Conservation (phyloP, 2,113 vertebrate genomes). For the Scartelaos histophorus region DNA sequence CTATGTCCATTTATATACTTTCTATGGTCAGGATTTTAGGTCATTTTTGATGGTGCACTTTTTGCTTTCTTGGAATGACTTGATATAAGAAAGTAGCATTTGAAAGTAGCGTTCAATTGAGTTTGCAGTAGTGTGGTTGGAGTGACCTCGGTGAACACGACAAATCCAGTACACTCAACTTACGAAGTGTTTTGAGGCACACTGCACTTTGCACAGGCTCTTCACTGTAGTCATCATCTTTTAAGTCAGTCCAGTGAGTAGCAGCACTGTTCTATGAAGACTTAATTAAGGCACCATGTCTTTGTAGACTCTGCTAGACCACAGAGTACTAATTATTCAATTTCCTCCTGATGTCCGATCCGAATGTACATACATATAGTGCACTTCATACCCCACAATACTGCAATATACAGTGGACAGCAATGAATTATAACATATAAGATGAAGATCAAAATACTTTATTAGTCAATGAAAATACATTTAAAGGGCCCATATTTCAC, state of each 20-base stretch:
- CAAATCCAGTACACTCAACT: not conserved
- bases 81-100: slow-evolving; percentile 14
- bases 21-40: not conserved
- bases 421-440: no score
- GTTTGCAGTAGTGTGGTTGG: slow-evolving; percentile 40
- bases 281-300: not conserved
- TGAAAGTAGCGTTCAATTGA: slow-evolving; percentile 11
- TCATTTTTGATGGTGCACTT: no score
- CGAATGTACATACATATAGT: not conserved
- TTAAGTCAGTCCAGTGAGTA: slow-evolving; percentile 17
- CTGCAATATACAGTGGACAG: no score
- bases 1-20: no score
- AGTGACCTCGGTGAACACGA: slow-evolving; percentile 30
- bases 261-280: not conserved
- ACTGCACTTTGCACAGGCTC: not conserved
- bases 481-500: no score
- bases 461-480: no score
- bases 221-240: slow-evolving; percentile 21
- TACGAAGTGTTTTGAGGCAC: slow-evolving; percentile 2
- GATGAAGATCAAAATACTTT: no score
- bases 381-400: not conserved
- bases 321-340: not conserved
- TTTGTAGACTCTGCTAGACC: not conserved
- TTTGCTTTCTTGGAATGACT: not conserved
- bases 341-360: not conserved